Evolutionary conservation across 2,797 vertebrate genomes (phyloP).

Genomic region (Philypnodon macrostomus): DNA sequence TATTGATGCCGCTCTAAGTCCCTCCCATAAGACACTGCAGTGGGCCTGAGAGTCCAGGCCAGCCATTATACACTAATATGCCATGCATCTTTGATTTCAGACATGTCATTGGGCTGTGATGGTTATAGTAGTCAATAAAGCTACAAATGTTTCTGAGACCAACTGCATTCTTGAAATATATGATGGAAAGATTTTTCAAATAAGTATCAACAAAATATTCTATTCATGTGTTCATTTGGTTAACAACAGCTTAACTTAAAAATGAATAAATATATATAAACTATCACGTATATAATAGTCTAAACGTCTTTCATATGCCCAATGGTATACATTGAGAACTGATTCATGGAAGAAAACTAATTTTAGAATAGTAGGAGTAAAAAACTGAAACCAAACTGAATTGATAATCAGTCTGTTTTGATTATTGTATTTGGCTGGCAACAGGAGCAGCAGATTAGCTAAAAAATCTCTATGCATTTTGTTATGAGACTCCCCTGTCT

Average conservation of each 20-base stretch:
- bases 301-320: constrained; percentile 86
- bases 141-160: neutral
- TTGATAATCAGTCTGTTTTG: constrained; percentile 66
- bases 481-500: constrained; percentile 73
- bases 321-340: constrained; percentile 83
- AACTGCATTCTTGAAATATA: neutral
- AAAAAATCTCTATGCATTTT: constrained; percentile 77
- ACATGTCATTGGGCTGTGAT: constrained; percentile 79
- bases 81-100: constrained; percentile 59
- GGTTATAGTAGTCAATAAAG: constrained; percentile 30
- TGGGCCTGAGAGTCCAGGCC: constrained; percentile 65
- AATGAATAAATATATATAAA: too few relatives aligned
- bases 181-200: neutral
- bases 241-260: too few relatives aligned
- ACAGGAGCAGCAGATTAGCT: constrained; percentile 80
- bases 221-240: too few relatives aligned
- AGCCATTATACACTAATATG: constrained; percentile 51
- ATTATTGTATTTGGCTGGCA: constrained; percentile 75
- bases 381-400: constrained; percentile 79
- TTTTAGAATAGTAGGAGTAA: constrained; percentile 34
- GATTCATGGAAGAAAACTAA: constrained; percentile 30
- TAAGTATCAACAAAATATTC: too few relatives aligned
- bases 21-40: constrained; percentile 63
- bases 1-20: constrained; percentile 17
- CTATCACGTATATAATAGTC: too few relatives aligned